phyloP scores from a whole-genome alignment of 2,797 vertebrate genomes.

The Dendrocincla tyrannina region DNA sequence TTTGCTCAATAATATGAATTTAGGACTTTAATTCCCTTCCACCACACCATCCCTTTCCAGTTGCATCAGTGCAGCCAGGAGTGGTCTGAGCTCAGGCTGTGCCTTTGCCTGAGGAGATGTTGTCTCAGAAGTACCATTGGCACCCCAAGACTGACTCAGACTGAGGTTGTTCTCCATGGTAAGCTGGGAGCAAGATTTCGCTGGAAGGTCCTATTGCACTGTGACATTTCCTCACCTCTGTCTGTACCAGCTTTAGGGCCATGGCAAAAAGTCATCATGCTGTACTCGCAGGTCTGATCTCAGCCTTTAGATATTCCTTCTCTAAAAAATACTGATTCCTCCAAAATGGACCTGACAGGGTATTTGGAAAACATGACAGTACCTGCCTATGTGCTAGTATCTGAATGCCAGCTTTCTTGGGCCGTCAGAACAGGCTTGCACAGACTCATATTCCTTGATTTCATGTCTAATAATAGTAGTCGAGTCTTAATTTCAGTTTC shows the following conservation, averaged over 20 bases:
- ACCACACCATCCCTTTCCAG: not conserved
- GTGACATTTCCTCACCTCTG: not conserved
- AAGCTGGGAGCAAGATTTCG: not conserved
- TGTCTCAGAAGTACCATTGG: not conserved
- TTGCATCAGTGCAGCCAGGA: not conserved
- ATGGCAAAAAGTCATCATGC: not conserved
- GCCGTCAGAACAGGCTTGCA: not conserved
- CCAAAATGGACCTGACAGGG: not conserved
- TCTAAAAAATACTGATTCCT: not conserved
- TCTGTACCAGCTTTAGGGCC: not conserved
- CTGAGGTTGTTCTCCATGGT: not conserved
- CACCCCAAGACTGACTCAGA: not conserved
- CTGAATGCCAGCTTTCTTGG: not conserved
- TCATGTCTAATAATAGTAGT: not conserved
- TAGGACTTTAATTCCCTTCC: not conserved
- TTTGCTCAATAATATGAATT: not conserved
- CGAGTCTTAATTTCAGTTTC: not conserved
- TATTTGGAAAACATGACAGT: not conserved
- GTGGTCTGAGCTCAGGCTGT: not conserved
- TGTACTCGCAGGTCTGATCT: not conserved
- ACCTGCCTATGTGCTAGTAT: not conserved
- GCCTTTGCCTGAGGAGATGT: not conserved
- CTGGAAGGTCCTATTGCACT: not conserved
- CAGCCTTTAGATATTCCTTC: not conserved
- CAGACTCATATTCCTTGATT: not conserved